Evolutionary conservation across 2,888 invertebrate genomes (phyloP), one percentile per base, ranked within the genome.

Genomic region (Orthonychiurus folsomi): DNA sequence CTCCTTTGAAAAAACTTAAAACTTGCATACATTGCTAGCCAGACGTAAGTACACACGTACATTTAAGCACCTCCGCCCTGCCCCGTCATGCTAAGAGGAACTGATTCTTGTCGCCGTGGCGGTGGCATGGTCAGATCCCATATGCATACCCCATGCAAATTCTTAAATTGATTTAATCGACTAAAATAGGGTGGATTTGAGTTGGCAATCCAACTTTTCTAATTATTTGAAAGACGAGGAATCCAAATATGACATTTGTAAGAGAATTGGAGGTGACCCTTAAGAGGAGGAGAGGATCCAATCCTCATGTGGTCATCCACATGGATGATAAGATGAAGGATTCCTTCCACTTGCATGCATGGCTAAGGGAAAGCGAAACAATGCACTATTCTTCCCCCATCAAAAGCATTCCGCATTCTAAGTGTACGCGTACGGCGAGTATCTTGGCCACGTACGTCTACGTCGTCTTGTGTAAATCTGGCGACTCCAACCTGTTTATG

Each of bases 221-320:
- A 12, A 52, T 52, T 24, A 61, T 64, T 64, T 64, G 48, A 26
- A 54, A 21, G 18, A 24, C 27, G 55, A 54, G 54, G 61, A 61
- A 56, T 59, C 58, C 21, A 50, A 61, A 50, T 62, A 53, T 65
- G 47, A 9, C 28, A 61, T 65, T 54, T 57, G 59, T 54, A 50
- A 56, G 47, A 9, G 20, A 2, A 1, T 57, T 23, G 56, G 57
- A 27, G n/a, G 20, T 63, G 59, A 65, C 68, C 68, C 61, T 55
- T 65, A 65, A 66, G 63, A 61, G 58, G 61, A 59, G 63, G 60
- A 56, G 20, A 12, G 62, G 50, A 50, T 47, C 25, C 26, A 66
- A 65, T 63, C 61, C 60, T 62, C 68, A 68, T 66, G 65, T 68
- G 68, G 68, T 61, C 37, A 9, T 37, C 15, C 37, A 9, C 37